These are phyloP conservation scores for Hemicordylus capensis DNA, from an alignment of 2,113 vertebrate genomes.

Conservation along the genomic window DNA sequence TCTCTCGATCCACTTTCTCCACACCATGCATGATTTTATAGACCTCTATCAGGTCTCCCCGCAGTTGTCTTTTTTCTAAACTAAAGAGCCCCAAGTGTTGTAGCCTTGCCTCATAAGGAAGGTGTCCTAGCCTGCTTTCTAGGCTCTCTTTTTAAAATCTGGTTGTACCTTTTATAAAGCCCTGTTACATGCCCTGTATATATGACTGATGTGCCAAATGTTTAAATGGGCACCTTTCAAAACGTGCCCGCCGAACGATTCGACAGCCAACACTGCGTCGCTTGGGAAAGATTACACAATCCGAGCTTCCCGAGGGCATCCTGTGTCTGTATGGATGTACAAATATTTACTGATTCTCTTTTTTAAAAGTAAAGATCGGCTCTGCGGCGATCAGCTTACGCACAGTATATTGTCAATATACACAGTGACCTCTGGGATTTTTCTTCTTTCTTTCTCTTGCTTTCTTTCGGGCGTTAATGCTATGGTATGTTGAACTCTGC, in stretches of 20 bases:
- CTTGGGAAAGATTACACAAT: conserved; percentile 32
- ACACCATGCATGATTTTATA: too few relatives aligned
- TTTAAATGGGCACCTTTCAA: neutral
- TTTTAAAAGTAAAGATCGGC: conserved; percentile 34
- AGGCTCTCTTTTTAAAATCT: too few relatives aligned
- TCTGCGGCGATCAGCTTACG: conserved; percentile 37
- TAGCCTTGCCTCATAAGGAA: too few relatives aligned
- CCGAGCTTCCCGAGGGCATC: conserved; percentile 10
- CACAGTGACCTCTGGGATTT: conserved; percentile 80
- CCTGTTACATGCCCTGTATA: neutral
- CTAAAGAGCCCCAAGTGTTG: too few relatives aligned
- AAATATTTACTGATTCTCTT: conserved; percentile 56
- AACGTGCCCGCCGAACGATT: conserved; percentile 10
- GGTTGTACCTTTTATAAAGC: too few relatives aligned
- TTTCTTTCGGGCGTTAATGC: conserved; percentile 53
- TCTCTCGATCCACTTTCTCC: too few relatives aligned
- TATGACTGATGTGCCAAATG: neutral
- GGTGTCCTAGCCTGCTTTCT: too few relatives aligned
- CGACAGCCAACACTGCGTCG: neutral
- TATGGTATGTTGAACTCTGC: conserved; percentile 79
- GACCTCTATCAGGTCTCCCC: too few relatives aligned
- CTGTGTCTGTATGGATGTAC: conserved; percentile 35
- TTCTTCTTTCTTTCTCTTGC: neutral
- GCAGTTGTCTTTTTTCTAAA: too few relatives aligned
- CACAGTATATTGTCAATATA: conserved; percentile 48